Evolutionary conservation across 2,888 invertebrate genomes (phyloP).

Genomic region (Unio delphinus): DNA sequence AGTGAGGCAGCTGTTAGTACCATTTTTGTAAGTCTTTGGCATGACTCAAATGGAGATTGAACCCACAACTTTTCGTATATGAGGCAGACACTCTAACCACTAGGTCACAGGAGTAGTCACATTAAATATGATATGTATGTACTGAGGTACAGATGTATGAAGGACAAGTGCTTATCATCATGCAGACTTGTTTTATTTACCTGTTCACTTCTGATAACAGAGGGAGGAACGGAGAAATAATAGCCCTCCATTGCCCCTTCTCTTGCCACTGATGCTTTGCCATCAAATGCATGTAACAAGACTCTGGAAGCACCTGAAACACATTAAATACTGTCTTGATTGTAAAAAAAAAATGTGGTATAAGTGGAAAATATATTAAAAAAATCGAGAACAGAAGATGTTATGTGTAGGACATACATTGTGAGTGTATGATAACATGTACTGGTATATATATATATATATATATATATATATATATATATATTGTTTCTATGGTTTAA

Average conservation of each 20-base stretch:
- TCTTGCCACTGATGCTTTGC: conserved; percentile 67
- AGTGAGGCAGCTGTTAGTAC: too few relatives aligned
- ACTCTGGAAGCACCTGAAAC: conserved; percentile 63
- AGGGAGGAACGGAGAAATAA: conserved; percentile 72
- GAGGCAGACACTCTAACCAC: too few relatives aligned
- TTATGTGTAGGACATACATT: too few relatives aligned
- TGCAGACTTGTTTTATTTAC: conserved; percentile 26
- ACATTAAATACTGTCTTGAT: neutral
- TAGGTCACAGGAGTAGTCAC: neutral
- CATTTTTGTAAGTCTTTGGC: too few relatives aligned
- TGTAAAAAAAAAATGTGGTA: neutral
- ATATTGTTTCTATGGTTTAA: too few relatives aligned
- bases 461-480: too few relatives aligned
- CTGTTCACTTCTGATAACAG: conserved; percentile 67
- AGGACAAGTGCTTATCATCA: neutral
- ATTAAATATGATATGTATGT: neutral
- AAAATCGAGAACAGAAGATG: too few relatives aligned
- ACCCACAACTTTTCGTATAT: too few relatives aligned
- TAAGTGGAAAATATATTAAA: too few relatives aligned
- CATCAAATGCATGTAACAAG: conserved; percentile 73
- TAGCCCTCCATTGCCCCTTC: conserved; percentile 69
- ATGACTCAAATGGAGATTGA: too few relatives aligned
- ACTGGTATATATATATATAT: too few relatives aligned
- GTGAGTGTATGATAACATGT: too few relatives aligned
- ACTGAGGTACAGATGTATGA: neutral